A percentile compares a stretch with the other conserved stretches of the same genome.
Conservation (phyloP, 2,888 invertebrate species). For the Sipunculus nudus region DNA sequence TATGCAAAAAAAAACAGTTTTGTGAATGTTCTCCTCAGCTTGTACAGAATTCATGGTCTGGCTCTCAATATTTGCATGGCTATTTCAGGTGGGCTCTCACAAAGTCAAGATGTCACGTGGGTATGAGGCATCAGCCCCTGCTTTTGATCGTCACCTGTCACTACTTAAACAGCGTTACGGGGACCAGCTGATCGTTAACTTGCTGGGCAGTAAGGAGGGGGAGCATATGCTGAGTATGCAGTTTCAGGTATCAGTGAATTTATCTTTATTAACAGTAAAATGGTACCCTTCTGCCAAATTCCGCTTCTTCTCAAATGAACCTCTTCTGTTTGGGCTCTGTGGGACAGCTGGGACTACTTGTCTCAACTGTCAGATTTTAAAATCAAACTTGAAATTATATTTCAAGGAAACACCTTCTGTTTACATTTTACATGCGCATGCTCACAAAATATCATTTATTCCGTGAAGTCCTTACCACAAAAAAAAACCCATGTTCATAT, state of each 20-base stretch:
- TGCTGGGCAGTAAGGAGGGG: slow-evolving; percentile 93
- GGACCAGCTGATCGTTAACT: slow-evolving; percentile 88
- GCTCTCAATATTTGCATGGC: too few relatives aligned
- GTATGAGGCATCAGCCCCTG: slow-evolving; percentile 91
- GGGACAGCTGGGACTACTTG: too few relatives aligned
- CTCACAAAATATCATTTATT: too few relatives aligned
- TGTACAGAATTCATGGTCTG: too few relatives aligned
- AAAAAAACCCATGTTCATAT: too few relatives aligned
- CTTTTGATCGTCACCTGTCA: slow-evolving; percentile 89
- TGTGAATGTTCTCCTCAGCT: too few relatives aligned
- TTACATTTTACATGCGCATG: too few relatives aligned
- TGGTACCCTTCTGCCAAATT: neutral
- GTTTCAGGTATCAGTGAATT: slow-evolving; percentile 52
- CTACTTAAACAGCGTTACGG: slow-evolving; percentile 90
- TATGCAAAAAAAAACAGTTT: too few relatives aligned
- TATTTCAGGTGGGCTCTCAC: slow-evolving; percentile 92
- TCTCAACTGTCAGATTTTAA: too few relatives aligned
- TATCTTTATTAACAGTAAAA: neutral
- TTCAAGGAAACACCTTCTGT: too few relatives aligned
- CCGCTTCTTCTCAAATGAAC: neutral
- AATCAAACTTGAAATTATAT: neutral
- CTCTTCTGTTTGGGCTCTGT: too few relatives aligned
- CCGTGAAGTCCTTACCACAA: too few relatives aligned
- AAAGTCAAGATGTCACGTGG: slow-evolving; percentile 97
- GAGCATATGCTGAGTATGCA: slow-evolving; percentile 91